These are phyloP conservation scores for Cephalopholis sonnerati DNA, from an alignment of 2,113 vertebrate genomes.

Conservation along the genomic window DNA sequence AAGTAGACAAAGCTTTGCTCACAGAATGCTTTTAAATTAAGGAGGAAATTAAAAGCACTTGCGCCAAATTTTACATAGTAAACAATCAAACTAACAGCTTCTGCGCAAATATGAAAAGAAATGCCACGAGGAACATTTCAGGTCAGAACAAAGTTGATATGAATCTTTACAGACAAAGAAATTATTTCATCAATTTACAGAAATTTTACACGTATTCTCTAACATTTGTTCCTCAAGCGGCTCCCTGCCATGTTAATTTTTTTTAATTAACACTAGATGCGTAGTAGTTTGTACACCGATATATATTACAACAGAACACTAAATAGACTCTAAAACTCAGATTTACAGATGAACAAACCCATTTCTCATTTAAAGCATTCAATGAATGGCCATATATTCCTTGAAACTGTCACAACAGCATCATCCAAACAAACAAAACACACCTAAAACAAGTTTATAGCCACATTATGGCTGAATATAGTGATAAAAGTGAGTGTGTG, in stretches of 20 bases:
- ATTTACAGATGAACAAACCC: slow-evolving; percentile 47
- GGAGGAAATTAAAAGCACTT: not conserved
- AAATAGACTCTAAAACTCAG: slow-evolving; percentile 35
- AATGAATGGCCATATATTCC: slow-evolving; percentile 52
- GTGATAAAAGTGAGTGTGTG: not conserved
- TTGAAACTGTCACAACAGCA: slow-evolving; percentile 16
- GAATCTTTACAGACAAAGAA: slow-evolving; percentile 14
- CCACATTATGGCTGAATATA: not conserved
- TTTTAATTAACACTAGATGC: not conserved
- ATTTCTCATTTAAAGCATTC: slow-evolving; percentile 37
- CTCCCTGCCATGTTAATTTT: slow-evolving; percentile 9
- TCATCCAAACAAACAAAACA: slow-evolving; percentile 9
- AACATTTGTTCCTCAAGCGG: not conserved
- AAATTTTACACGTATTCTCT: not conserved
- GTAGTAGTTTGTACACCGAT: slow-evolving; percentile 38
- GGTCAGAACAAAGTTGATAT: not conserved
- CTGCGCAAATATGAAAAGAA: slow-evolving; percentile 9
- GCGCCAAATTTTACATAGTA: not conserved
- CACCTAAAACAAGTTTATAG: slow-evolving; percentile 4
- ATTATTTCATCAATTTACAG: slow-evolving; percentile 34
- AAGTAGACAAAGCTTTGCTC: not conserved
- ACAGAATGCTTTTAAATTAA: slow-evolving; percentile 26
- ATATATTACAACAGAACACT: slow-evolving; percentile 49
- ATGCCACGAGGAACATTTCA: not conserved
- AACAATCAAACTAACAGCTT: not conserved